phyloP scores from a whole-genome alignment of 37 sponge, comb jelly and placozoan genomes.

The Ephydatia muelleri region DNA sequence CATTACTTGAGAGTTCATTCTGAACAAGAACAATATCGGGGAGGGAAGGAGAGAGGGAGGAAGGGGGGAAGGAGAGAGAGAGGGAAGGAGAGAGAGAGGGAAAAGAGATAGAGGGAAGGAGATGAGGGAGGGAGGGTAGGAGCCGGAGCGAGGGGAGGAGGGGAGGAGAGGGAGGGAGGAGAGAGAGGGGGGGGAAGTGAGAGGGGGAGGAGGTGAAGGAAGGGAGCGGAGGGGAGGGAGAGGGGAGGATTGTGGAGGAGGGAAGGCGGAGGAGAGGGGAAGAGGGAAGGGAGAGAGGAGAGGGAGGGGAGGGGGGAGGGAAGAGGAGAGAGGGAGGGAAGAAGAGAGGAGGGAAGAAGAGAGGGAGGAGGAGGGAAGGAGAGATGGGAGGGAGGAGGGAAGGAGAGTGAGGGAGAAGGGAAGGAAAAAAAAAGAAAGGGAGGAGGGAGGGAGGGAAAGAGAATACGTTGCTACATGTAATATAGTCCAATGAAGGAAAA shows the following conservation, averaged over 20 bases:
- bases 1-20: neutral
- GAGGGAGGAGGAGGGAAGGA: too few species aligned
- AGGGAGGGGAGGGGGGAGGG: neutral
- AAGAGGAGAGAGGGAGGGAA: neutral
- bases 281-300: neutral
- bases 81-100: neutral
- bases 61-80: neutral
- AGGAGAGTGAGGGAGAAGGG: too few species aligned
- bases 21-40: neutral
- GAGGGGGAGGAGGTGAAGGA: neutral
- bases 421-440: neutral
- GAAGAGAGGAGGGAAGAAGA: neutral
- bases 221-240: neutral
- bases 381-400: too few species aligned
- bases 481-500: neutral
- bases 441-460: neutral
- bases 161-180: too few species aligned
- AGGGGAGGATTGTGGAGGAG: neutral
- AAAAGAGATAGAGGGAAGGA: neutral
- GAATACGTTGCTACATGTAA: neutral
- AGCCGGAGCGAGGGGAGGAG: too few species aligned
- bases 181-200: too few species aligned
- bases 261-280: neutral
- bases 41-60: neutral
- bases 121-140: too few species aligned